phyloP scores from a whole-genome alignment of 2,888 invertebrate species.

The Dryocosmus kuriphilus region DNA sequence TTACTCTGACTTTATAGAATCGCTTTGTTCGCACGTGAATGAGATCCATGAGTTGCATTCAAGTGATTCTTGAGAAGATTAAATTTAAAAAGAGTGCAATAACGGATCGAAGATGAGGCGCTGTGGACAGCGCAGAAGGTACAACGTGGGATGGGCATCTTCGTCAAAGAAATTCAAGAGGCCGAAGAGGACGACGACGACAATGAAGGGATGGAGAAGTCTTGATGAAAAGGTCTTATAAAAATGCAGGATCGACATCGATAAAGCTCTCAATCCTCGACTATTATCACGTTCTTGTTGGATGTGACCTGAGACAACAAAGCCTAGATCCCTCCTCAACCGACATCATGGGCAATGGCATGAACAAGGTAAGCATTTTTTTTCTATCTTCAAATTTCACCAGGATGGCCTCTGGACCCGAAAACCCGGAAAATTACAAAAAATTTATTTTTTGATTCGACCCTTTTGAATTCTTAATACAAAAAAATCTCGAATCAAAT shows the following conservation, averaged over 20 bases:
- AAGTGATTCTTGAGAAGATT: constrained; percentile 25
- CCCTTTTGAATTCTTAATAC: too few species aligned
- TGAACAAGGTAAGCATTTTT: constrained; percentile 86
- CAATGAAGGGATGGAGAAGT: constrained; percentile 44
- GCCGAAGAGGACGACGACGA: constrained; percentile 45
- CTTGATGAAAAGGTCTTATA: constrained; percentile 29
- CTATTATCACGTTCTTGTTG: constrained; percentile 31
- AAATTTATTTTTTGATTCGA: too few species aligned
- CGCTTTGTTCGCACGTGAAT: constrained; percentile 11
- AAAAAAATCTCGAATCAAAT: too few species aligned
- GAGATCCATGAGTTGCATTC: constrained; percentile 15
- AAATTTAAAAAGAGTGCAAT: constrained; percentile 24
- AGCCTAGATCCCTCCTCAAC: constrained; percentile 37
- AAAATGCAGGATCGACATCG: constrained; percentile 8
- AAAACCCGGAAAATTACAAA: too few species aligned
- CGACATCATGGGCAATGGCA: constrained; percentile 90
- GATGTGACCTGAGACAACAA: constrained; percentile 41
- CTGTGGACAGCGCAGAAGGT: constrained; percentile 47
- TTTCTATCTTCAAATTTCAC: too few species aligned
- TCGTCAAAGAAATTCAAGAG: constrained; percentile 51
- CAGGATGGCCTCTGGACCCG: too few species aligned
- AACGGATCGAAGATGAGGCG: constrained; percentile 49
- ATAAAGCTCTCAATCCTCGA: constrained; percentile 9
- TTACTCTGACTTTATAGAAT: constrained; percentile 15
- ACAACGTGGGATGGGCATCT: constrained; percentile 42